These are phyloP conservation scores for Echinarachnius parma DNA, from an alignment of 53 echinoderm and acorn worm species.

Conservation along the genomic window DNA sequence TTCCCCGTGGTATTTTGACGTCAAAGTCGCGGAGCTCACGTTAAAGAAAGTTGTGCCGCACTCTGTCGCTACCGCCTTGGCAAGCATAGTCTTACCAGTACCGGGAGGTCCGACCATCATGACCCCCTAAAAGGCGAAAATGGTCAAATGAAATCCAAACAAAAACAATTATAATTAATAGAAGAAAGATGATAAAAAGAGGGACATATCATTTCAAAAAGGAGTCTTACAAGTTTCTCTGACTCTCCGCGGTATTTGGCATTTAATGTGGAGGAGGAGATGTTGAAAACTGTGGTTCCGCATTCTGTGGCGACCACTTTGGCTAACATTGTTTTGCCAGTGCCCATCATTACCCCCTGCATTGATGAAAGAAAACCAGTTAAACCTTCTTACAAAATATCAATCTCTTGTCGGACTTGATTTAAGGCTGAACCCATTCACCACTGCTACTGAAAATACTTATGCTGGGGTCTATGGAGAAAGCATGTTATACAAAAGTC, in stretches of 20 bases:
- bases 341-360: slow-evolving; percentile 93
- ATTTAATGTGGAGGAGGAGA: slow-evolving; percentile 78
- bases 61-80: slow-evolving; percentile 97
- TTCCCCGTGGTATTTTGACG: slow-evolving; percentile 98
- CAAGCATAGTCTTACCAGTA: slow-evolving; percentile 97
- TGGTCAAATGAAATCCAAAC: slow-evolving; percentile 11
- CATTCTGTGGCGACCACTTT: slow-evolving; percentile 95
- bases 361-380: no score
- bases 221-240: slow-evolving; percentile 84
- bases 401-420: no score
- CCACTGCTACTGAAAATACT: no score
- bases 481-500: no score
- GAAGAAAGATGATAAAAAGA: slow-evolving; percentile 7
- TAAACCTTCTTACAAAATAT: no score
- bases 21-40: slow-evolving; percentile 94
- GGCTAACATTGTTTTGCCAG: slow-evolving; percentile 86
- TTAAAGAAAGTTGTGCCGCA: slow-evolving; percentile 99
- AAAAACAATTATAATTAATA: background rate
- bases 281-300: slow-evolving; percentile 95
- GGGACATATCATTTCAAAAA: slow-evolving; percentile 94
- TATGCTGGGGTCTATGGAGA: no score
- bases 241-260: slow-evolving; percentile 96
- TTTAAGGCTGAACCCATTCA: no score
- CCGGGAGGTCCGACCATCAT: slow-evolving; percentile 99
- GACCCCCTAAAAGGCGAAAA: slow-evolving; percentile 70